Percentiles rank a stretch among this genome's conserved stretches.
Conservation (phyloP, 2,113 vertebrate species). For the Forbesichthys papilliferus region DNA sequence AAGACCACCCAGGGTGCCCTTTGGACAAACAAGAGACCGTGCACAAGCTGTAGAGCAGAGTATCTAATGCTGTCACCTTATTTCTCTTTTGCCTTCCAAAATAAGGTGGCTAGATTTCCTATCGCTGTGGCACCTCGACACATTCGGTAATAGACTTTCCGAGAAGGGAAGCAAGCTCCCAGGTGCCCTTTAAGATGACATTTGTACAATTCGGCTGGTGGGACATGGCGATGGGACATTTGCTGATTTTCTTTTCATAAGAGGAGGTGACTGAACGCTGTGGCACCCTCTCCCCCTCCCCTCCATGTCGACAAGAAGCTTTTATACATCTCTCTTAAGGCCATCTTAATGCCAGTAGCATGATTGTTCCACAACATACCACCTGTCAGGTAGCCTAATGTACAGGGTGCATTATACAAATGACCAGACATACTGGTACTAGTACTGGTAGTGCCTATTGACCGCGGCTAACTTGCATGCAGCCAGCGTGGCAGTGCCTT, state of each 20-base stretch:
- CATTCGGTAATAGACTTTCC: conserved; percentile 26
- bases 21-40: conserved; percentile 25
- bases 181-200: conserved; percentile 66
- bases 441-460: neutral
- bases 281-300: conserved; percentile 48
- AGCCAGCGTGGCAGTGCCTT: conserved; percentile 8
- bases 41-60: neutral
- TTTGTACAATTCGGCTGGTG: conserved; percentile 30
- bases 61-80: too few species aligned
- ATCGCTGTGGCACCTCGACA: neutral
- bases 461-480: neutral
- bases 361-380: too few species aligned
- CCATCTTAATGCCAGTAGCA: too few species aligned
- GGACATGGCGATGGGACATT: conserved; percentile 31
- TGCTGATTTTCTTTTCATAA: conserved; percentile 53
- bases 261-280: conserved; percentile 34
- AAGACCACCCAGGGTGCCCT: conserved; percentile 67
- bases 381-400: too few species aligned
- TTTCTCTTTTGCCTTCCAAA: neutral
- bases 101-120: neutral
- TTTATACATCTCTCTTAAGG: neutral
- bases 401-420: too few species aligned
- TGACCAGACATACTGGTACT: too few species aligned
- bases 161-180: conserved; percentile 44
- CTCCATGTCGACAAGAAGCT: neutral